Evolutionary conservation across 2,888 invertebrate genomes (phyloP).

Genomic region (Leuctra nigra): DNA sequence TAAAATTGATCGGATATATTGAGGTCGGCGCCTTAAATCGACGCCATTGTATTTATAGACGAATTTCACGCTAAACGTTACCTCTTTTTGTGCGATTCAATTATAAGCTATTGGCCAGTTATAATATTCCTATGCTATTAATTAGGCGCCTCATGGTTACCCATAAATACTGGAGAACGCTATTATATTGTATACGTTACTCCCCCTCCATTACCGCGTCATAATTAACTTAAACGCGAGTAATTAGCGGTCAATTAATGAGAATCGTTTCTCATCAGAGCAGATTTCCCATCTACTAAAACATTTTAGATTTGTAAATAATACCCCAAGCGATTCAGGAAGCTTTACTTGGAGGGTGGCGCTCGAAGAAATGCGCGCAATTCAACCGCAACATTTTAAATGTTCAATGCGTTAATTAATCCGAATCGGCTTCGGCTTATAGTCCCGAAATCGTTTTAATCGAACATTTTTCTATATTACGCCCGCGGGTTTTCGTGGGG

Average conservation of each 20-base stretch:
- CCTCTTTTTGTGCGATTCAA: no score
- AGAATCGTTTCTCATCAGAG: slow-evolving; percentile 15
- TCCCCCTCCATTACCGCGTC: slow-evolving; percentile 16
- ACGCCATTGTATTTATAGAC: slow-evolving; percentile 16
- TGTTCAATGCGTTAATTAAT: slow-evolving; percentile 14
- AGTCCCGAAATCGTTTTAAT: slow-evolving; percentile 13
- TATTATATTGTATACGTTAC: slow-evolving; percentile 15
- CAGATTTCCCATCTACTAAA: slow-evolving; percentile 10
- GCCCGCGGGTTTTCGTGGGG: neutral
- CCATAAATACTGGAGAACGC: slow-evolving; percentile 13
- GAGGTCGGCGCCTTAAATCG: slow-evolving; percentile 17
- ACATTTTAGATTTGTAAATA: slow-evolving; percentile 18
- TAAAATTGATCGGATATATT: slow-evolving; percentile 18
- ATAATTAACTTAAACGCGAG: slow-evolving; percentile 20
- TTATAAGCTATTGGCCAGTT: neutral
- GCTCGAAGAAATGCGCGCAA: neutral
- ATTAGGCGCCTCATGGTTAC: slow-evolving; percentile 7
- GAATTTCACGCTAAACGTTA: neutral
- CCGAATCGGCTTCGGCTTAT: slow-evolving; percentile 5
- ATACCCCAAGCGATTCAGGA: neutral
- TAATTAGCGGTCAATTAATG: slow-evolving; percentile 18
- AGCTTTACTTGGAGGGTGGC: neutral
- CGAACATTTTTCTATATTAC: slow-evolving; percentile 4
- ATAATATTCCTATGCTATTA: slow-evolving; percentile 11
- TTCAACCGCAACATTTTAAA: slow-evolving; percentile 11